These are phyloP conservation scores for Ephestia elutella DNA, from an alignment of 1,140 invertebrate genomes.

Conservation along the genomic window DNA sequence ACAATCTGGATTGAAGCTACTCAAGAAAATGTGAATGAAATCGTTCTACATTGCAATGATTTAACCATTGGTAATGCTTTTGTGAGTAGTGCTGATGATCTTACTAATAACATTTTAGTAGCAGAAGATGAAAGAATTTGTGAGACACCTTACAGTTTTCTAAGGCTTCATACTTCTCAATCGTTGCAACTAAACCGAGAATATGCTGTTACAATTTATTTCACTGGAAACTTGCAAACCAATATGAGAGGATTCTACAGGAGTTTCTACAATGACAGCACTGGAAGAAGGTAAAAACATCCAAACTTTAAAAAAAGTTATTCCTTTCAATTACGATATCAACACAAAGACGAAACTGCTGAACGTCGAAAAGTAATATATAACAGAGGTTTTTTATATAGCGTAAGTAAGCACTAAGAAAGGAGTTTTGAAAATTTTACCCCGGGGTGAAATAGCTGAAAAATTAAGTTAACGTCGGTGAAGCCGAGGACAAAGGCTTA, in stretches of 20 bases:
- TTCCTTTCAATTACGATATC: too few relatives aligned
- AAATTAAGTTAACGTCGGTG: too few relatives aligned
- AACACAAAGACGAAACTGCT: too few relatives aligned
- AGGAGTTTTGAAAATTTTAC: too few relatives aligned
- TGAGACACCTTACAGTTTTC: constrained; percentile 28
- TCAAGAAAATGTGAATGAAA: constrained; percentile 36
- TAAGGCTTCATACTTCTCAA: constrained; percentile 36
- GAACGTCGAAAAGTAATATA: too few relatives aligned
- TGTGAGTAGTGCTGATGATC: not conserved
- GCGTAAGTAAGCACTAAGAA: too few relatives aligned
- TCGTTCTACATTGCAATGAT: constrained; percentile 80
- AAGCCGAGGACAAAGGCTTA: too few relatives aligned
- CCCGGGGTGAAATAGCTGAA: too few relatives aligned
- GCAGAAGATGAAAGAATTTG: not conserved
- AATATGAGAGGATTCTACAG: constrained; percentile 76
- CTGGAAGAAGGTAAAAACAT: constrained; percentile 44
- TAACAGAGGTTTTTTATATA: too few relatives aligned
- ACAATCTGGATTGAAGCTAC: constrained; percentile 62
- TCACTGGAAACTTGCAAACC: constrained; percentile 65
- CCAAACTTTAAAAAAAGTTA: too few relatives aligned
- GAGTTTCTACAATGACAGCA: constrained; percentile 67
- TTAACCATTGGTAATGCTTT: constrained; percentile 61
- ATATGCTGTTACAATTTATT: constrained; percentile 47
- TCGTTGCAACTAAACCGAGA: constrained; percentile 25
- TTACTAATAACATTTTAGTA: not conserved